Conservation (phyloP, 2,888 invertebrate genomes). For the Drosophila colorata region DNA sequence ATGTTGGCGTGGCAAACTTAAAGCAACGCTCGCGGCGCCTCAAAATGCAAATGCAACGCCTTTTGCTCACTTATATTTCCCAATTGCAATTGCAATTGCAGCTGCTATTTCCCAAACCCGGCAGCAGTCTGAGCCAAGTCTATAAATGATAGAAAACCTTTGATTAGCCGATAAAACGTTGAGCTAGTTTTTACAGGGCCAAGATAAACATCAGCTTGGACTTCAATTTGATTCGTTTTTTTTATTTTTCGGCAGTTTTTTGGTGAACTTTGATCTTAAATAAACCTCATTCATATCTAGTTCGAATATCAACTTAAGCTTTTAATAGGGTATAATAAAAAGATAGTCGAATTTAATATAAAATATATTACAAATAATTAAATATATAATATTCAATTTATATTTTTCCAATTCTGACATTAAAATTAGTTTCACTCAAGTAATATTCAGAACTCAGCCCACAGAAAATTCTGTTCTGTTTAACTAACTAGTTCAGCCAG, state of each 20-base stretch:
- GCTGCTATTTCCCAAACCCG: slow-evolving; percentile 11
- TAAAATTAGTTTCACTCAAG: too few relatives aligned
- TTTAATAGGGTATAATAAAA: too few relatives aligned
- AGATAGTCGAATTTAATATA: too few relatives aligned
- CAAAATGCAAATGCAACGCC: slow-evolving; percentile 58
- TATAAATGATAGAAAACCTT: slow-evolving; percentile 24
- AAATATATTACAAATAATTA: too few relatives aligned
- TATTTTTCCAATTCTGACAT: too few relatives aligned
- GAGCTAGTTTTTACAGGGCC: slow-evolving; percentile 14
- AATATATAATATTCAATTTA: too few relatives aligned
- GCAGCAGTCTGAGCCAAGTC: slow-evolving; percentile 20
- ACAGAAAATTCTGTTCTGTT: neutral
- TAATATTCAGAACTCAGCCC: too few relatives aligned
- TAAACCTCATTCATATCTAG: neutral
- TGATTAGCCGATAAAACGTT: slow-evolving; percentile 40
- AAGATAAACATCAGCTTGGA: neutral
- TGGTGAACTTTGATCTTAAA: neutral
- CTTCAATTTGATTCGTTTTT: neutral
- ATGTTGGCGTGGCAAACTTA: slow-evolving; percentile 54
- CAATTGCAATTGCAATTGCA: slow-evolving; percentile 25
- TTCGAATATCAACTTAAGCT: too few relatives aligned
- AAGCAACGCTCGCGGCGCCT: slow-evolving; percentile 48
- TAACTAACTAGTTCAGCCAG: slow-evolving; percentile 13
- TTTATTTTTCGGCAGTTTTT: neutral
- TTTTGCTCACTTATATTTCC: slow-evolving; percentile 18